Conservation (phyloP, 2,888 invertebrate species). For the Sceliomorpha sp. region DNA sequence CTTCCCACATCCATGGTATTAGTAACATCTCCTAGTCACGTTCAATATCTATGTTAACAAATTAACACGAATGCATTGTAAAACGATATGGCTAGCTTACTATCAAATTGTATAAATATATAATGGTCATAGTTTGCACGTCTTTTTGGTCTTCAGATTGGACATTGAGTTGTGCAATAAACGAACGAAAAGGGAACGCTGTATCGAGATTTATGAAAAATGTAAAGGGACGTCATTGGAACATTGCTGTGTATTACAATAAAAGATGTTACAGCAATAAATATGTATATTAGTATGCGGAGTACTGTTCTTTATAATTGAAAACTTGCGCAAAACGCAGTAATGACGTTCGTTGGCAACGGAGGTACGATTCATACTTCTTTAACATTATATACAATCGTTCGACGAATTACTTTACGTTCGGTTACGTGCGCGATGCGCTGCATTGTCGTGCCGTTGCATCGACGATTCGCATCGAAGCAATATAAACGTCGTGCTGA, state of each 20-base stretch:
- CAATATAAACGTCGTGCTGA: too few species aligned
- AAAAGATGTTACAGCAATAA: conserved; percentile 78
- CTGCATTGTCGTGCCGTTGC: too few species aligned
- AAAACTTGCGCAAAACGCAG: conserved; percentile 70
- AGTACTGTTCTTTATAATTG: conserved; percentile 69
- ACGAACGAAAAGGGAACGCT: conserved; percentile 33
- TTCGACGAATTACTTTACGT: too few species aligned
- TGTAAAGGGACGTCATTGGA: conserved; percentile 68
- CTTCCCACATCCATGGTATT: conserved; percentile 62
- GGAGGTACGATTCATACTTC: too few species aligned
- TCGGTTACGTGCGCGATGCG: too few species aligned
- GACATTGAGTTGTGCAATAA: conserved; percentile 50
- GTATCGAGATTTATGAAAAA: conserved; percentile 59
- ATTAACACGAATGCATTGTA: conserved; percentile 19
- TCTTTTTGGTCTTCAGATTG: conserved; percentile 30
- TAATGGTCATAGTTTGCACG: conserved; percentile 46
- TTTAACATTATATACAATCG: conserved; percentile 1
- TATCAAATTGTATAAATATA: conserved; percentile 19
- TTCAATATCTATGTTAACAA: conserved; percentile 20
- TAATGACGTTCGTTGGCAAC: conserved; percentile 57
- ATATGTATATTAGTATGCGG: conserved; percentile 77
- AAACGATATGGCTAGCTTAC: conserved; percentile 11
- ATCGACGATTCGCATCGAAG: too few species aligned
- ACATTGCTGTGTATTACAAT: conserved; percentile 73
- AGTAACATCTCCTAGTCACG: conserved; percentile 36